Conservation (phyloP, 2,113 vertebrate species). For the Trochalopteron elliotii region DNA sequence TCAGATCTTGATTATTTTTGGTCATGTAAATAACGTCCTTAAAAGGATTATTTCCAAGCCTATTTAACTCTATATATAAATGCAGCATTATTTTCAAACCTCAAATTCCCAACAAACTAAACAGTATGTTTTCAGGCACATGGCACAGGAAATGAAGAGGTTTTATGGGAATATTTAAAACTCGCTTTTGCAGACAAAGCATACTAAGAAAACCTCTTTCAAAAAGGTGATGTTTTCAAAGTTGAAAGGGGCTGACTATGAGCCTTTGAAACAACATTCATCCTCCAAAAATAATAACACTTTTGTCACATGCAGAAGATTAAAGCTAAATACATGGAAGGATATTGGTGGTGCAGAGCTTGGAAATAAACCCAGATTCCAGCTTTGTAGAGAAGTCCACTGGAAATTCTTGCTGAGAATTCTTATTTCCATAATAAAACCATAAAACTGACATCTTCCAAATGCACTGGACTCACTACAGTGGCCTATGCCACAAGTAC, state of each 20-base stretch:
- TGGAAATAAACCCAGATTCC: not conserved
- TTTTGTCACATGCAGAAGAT: not conserved
- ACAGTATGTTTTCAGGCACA: not conserved
- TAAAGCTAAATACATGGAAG: not conserved
- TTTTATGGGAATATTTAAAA: constrained; percentile 41
- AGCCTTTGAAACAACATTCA: not conserved
- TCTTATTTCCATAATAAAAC: constrained; percentile 29
- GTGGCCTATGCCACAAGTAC: not conserved
- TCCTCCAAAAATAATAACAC: not conserved
- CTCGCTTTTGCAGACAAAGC: constrained; percentile 28
- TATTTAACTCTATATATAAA: not conserved
- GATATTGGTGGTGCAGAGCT: not conserved
- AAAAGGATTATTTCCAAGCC: constrained; percentile 24
- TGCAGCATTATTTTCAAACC: constrained; percentile 12
- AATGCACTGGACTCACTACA: not conserved
- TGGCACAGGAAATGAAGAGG: constrained; percentile 3
- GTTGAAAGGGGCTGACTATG: not conserved
- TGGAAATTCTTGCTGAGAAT: not conserved
- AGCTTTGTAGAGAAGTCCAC: not conserved
- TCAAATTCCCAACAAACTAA: not conserved
- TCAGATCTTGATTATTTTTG: constrained; percentile 40
- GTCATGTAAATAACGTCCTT: constrained; percentile 28
- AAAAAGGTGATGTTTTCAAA: not conserved
- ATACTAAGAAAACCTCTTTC: not conserved
- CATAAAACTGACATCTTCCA: not conserved